These are phyloP conservation scores for Leucoraja ocellata DNA, from an alignment of 2,797 vertebrate species.

Conservation along the genomic window DNA sequence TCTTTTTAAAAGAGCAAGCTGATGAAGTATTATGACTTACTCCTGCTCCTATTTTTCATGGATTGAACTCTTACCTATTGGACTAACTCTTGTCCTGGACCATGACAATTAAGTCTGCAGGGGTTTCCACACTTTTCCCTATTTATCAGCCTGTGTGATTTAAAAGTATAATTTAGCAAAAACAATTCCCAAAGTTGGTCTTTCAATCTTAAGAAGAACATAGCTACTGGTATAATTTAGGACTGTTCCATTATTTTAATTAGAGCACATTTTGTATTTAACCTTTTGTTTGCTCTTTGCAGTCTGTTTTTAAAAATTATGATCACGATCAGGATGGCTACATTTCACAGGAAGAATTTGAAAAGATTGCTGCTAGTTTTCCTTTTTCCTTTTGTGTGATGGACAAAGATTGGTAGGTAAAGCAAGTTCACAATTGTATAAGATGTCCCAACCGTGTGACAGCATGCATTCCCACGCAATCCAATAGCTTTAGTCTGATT, in stretches of 20 bases:
- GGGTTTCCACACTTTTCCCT: too few relatives aligned
- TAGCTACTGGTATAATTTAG: background rate
- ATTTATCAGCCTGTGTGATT: background rate
- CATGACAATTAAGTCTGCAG: too few relatives aligned
- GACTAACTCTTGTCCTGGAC: too few relatives aligned
- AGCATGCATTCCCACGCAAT: background rate
- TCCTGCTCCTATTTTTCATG: too few relatives aligned
- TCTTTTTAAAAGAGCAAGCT: too few relatives aligned
- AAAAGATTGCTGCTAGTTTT: conserved; percentile 88
- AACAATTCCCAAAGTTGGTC: background rate
- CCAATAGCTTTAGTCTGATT: background rate
- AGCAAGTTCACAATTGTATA: background rate
- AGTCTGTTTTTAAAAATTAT: conserved; percentile 97
- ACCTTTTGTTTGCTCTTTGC: conserved; percentile 27
- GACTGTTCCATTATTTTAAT: background rate
- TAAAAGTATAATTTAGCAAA: background rate
- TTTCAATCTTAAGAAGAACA: background rate
- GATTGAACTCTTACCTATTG: too few relatives aligned
- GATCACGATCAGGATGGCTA: conserved; percentile 90
- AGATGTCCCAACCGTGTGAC: background rate
- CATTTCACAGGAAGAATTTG: conserved; percentile 90
- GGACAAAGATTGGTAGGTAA: conserved; percentile 88
- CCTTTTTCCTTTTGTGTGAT: conserved; percentile 90
- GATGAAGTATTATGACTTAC: too few relatives aligned
- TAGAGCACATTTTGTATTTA: background rate